A percentile compares a stretch with the other conserved stretches of the same genome.
These are phyloP conservation scores for Eristalis intricaria DNA, from an alignment of 2,888 invertebrate species.

Conservation along the genomic window DNA sequence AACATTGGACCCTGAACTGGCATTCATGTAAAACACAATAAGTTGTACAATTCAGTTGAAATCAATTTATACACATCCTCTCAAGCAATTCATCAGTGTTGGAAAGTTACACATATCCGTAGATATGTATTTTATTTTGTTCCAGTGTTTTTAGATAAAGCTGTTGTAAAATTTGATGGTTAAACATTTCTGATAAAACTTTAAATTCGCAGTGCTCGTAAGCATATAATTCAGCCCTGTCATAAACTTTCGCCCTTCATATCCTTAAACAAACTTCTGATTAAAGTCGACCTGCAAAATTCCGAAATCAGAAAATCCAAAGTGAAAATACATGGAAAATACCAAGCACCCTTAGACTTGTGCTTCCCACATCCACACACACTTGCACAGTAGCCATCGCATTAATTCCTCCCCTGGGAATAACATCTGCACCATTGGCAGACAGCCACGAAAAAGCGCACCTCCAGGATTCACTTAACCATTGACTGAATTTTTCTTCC, in stretches of 20 bases:
- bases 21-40: too few species aligned
- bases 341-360: constrained; percentile 35
- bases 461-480: constrained; percentile 67
- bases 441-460: constrained; percentile 63
- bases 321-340: constrained; percentile 63
- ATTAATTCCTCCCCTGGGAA: constrained; percentile 68
- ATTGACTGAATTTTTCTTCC: constrained; percentile 31
- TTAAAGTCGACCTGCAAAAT: constrained; percentile 55
- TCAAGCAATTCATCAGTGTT: too few species aligned
- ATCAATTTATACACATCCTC: too few species aligned
- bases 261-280: constrained; percentile 42
- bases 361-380: constrained; percentile 26
- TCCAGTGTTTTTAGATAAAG: too few species aligned
- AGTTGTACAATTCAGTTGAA: too few species aligned
- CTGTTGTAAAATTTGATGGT: too few species aligned
- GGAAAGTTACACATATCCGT: too few species aligned
- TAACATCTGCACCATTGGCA: constrained; percentile 69
- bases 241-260: constrained; percentile 10
- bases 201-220: constrained; percentile 50
- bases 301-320: constrained; percentile 56
- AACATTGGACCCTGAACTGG: too few species aligned
- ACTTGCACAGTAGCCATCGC: constrained; percentile 33
- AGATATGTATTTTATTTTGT: too few species aligned
- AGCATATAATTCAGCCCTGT: constrained; percentile 44
- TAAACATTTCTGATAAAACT: constrained; percentile 24